phyloP scores from a whole-genome alignment of 2,797 vertebrate species.

The Molossus alvarezi region DNA sequence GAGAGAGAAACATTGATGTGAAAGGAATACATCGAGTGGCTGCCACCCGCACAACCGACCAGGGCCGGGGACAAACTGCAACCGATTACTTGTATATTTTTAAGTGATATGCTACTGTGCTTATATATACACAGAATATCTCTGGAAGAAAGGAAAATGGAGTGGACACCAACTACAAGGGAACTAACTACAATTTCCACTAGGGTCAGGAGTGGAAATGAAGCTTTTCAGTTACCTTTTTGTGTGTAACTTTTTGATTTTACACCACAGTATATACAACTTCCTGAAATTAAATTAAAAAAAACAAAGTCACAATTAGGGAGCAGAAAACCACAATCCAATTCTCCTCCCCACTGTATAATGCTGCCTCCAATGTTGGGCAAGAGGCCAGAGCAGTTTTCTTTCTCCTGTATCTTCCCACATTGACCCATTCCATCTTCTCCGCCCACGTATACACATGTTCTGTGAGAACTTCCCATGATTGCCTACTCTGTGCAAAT shows the following conservation, averaged over 20 bases:
- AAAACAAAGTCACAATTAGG: slow-evolving; percentile 47
- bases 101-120: neutral
- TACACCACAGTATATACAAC: neutral
- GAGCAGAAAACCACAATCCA: slow-evolving; percentile 39
- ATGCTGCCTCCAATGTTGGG: neutral
- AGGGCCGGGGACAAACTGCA: too few relatives aligned
- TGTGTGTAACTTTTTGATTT: slow-evolving; percentile 13
- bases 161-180: neutral
- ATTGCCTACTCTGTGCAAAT: neutral
- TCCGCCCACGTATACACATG: neutral
- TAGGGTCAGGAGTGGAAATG: neutral
- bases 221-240: neutral
- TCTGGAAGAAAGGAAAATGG: slow-evolving; percentile 3
- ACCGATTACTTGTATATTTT: neutral
- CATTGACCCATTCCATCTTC: neutral
- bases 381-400: neutral
- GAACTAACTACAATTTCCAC: neutral
- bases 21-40: too few relatives aligned
- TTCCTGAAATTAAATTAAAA: slow-evolving; percentile 59
- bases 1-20: too few relatives aligned
- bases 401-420: slow-evolving; percentile 17
- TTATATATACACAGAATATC: neutral
- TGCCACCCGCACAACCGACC: too few relatives aligned
- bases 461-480: neutral
- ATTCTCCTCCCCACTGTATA: slow-evolving; percentile 13